Evolutionary conservation across 2,888 invertebrate species (phyloP).

Genomic region (Hoplodrina ambigua): DNA sequence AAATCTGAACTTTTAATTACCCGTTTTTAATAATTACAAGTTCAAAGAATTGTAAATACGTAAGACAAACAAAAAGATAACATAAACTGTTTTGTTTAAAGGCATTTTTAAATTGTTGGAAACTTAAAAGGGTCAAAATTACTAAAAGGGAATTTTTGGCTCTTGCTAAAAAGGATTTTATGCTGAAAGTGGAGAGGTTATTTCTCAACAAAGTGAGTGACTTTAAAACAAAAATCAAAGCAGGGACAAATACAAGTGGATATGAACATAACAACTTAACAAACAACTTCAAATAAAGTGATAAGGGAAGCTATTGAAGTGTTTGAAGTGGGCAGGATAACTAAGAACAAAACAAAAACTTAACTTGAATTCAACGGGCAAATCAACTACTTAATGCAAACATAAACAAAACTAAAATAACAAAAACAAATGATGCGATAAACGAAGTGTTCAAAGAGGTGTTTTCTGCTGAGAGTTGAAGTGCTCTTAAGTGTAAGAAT

Average conservation of each 20-base stretch:
- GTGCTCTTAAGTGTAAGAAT: neutral
- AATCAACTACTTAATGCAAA: constrained; percentile 24
- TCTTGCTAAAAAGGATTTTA: neutral
- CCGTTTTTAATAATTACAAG: neutral
- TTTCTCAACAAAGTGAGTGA: neutral
- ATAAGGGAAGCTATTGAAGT: constrained; percentile 1
- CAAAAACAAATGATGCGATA: constrained; percentile 9
- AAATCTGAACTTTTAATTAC: neutral
- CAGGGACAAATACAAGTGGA: neutral
- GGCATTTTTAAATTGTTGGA: neutral
- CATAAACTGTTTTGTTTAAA: neutral
- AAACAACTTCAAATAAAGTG: constrained; percentile 14
- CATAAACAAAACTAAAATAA: constrained; percentile 25
- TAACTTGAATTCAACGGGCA: constrained; percentile 47
- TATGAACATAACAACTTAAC: constrained; percentile 13
- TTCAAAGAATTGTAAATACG: neutral
- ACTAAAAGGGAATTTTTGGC: neutral
- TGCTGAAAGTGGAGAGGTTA: neutral
- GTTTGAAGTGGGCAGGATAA: constrained; percentile 5
- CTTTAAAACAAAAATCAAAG: neutral
- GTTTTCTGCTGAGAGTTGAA: neutral
- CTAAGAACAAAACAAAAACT: constrained; percentile 43
- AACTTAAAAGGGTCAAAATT: neutral
- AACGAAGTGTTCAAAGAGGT: neutral
- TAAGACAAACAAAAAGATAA: neutral